Evolutionary conservation across 2,888 invertebrate genomes (phyloP).

Genomic region (Tortricodes alternella): DNA sequence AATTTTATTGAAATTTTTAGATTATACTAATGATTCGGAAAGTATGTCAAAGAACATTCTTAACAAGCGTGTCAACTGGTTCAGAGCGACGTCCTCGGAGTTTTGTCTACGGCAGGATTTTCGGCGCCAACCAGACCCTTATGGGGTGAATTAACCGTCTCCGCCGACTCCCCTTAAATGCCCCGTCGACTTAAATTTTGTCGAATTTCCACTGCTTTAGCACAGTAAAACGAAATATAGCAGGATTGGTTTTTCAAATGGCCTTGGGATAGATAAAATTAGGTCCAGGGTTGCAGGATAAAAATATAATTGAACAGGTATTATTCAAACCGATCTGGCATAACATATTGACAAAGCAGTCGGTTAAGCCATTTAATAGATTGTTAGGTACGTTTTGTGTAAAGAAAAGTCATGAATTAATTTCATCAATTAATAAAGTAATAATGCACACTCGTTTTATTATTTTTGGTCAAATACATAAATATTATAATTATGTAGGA

Average conservation of each 20-base stretch:
- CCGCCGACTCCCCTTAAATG: slow-evolving; percentile 77
- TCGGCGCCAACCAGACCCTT: slow-evolving; percentile 79
- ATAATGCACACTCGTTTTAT: too few species aligned
- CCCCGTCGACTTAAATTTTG: slow-evolving; percentile 79
- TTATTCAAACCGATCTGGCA: too few species aligned
- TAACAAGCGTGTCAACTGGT: slow-evolving; percentile 38
- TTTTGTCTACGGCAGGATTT: slow-evolving; percentile 78
- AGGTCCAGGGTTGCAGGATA: not conserved
- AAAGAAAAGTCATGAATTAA: too few species aligned
- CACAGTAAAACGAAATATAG: slow-evolving; percentile 11
- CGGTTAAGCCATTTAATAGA: too few species aligned
- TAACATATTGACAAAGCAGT: too few species aligned
- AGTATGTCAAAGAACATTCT: slow-evolving; percentile 24
- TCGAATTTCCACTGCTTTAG: slow-evolving; percentile 74
- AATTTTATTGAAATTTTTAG: not conserved
- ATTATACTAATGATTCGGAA: slow-evolving; percentile 14
- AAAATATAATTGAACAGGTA: too few species aligned
- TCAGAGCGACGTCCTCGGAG: slow-evolving; percentile 66
- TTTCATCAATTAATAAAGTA: too few species aligned
- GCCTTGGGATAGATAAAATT: not conserved
- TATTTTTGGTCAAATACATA: too few species aligned
- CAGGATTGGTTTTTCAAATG: slow-evolving; percentile 9
- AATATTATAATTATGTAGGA: too few species aligned
- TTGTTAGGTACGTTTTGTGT: too few species aligned
- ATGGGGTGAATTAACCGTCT: slow-evolving; percentile 81